Percentiles rank a stretch among this genome's conserved stretches.
Conservation (phyloP, 2,888 invertebrate species). For the Lochmaea capreae region DNA sequence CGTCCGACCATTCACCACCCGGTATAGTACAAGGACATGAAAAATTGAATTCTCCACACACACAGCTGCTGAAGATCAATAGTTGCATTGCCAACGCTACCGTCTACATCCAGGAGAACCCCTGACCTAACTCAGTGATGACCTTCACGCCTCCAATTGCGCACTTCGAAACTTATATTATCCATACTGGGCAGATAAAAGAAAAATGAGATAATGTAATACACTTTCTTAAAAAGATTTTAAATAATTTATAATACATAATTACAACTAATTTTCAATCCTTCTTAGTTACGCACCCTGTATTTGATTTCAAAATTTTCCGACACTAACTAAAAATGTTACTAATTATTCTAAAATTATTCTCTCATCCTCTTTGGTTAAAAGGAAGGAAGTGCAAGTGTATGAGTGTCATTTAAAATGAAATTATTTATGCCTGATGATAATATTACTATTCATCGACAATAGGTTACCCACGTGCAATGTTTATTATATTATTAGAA, state of each 20-base stretch:
- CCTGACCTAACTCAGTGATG: conserved; percentile 45
- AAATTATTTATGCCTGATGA: conserved; percentile 14
- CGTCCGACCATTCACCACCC: too few species aligned
- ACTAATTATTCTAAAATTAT: background rate
- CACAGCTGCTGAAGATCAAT: conserved; percentile 44
- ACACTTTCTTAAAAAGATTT: too few species aligned
- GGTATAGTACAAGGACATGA: conserved; percentile 8
- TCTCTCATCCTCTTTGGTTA: background rate
- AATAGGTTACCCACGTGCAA: background rate
- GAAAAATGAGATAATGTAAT: background rate
- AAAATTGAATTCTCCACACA: conserved; percentile 5
- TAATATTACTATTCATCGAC: conserved; percentile 4
- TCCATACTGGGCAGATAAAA: background rate
- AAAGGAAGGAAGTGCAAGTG: conserved; percentile 15
- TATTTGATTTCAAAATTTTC: too few species aligned
- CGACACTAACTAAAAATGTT: too few species aligned
- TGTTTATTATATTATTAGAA: conserved; percentile 1
- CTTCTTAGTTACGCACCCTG: too few species aligned
- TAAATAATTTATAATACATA: too few species aligned
- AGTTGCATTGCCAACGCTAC: conserved; percentile 32
- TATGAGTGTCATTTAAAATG: conserved; percentile 10
- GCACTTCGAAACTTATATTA: conserved; percentile 8
- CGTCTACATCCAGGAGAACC: conserved; percentile 26
- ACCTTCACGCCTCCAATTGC: conserved; percentile 35
- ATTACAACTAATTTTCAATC: too few species aligned